Conservation (phyloP, 2,797 vertebrate species). For the Rhyacichthys aspro region DNA sequence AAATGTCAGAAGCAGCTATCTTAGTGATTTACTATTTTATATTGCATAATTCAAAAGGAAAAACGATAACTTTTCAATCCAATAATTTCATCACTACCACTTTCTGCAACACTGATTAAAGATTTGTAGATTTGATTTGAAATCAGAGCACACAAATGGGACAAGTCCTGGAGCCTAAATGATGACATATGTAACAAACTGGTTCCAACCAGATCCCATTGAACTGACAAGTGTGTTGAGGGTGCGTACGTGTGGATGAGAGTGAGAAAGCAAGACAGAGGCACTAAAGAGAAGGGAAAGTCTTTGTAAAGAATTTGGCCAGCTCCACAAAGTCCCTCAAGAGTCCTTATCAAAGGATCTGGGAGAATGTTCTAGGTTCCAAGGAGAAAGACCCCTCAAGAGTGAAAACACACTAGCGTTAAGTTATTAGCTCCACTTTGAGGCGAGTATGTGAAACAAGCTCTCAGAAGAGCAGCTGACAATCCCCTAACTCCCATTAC, state of each 20-base stretch:
- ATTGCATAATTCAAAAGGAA: too few relatives aligned
- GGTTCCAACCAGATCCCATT: slow-evolving; percentile 22
- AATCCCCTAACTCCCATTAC: slow-evolving; percentile 94
- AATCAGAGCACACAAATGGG: slow-evolving; percentile 1
- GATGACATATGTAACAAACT: slow-evolving; percentile 22
- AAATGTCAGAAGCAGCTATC: too few relatives aligned
- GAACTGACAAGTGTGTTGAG: slow-evolving; percentile 30
- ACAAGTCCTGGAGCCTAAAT: slow-evolving; percentile 13
- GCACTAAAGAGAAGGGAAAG: slow-evolving; percentile 62
- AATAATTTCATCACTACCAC: not conserved
- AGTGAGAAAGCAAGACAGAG: slow-evolving; percentile 33
- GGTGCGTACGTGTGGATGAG: slow-evolving; percentile 13
- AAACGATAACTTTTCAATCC: too few relatives aligned
- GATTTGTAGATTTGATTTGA: slow-evolving; percentile 12
- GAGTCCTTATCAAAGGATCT: slow-evolving; percentile 81
- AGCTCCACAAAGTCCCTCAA: slow-evolving; percentile 81
- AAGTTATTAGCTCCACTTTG: slow-evolving; percentile 88
- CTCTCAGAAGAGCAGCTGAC: slow-evolving; percentile 89
- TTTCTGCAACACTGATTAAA: not conserved
- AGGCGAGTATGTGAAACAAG: slow-evolving; percentile 88
- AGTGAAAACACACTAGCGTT: slow-evolving; percentile 85
- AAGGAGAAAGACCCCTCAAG: slow-evolving; percentile 85
- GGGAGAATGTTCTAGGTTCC: slow-evolving; percentile 83
- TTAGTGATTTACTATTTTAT: too few relatives aligned
- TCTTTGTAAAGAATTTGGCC: slow-evolving; percentile 75